Conservation (phyloP, 2,797 vertebrate genomes). For the Nyctalus aviator region DNA sequence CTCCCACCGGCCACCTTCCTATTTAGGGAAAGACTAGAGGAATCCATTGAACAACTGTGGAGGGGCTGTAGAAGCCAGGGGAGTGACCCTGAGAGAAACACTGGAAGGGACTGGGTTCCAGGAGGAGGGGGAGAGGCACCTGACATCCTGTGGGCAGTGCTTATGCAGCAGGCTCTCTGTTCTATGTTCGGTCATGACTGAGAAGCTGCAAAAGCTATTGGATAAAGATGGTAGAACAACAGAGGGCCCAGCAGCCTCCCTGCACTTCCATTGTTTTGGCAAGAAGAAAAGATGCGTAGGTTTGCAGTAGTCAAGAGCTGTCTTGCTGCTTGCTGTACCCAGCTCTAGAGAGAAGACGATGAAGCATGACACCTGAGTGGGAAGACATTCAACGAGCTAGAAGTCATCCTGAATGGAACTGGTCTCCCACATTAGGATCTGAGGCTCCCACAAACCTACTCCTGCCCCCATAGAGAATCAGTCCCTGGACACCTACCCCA, state of each 20-base stretch:
- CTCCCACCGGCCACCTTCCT: neutral
- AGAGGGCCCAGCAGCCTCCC: no score
- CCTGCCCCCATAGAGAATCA: neutral
- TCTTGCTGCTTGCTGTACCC: no score
- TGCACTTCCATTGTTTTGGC: neutral
- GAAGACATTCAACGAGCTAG: neutral
- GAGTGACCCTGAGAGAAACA: rapidly evolving
- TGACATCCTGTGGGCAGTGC: neutral
- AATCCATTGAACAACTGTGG: neutral
- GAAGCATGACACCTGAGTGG: no score
- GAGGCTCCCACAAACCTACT: neutral
- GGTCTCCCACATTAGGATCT: neutral
- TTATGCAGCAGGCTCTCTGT: neutral
- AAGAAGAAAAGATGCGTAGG: neutral
- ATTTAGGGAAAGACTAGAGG: neutral
- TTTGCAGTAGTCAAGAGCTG: neutral
- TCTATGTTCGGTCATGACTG: neutral
- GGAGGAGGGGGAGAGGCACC: neutral
- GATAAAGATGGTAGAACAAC: neutral
- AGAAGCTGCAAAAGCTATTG: neutral
- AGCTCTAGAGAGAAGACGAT: neutral
- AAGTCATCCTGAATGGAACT: neutral
- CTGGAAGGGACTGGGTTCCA: neutral
- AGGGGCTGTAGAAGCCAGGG: neutral
- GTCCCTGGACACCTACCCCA: neutral